These are phyloP conservation scores for Athetis lepigone DNA, from an alignment of 2,888 invertebrate species.

Conservation along the genomic window DNA sequence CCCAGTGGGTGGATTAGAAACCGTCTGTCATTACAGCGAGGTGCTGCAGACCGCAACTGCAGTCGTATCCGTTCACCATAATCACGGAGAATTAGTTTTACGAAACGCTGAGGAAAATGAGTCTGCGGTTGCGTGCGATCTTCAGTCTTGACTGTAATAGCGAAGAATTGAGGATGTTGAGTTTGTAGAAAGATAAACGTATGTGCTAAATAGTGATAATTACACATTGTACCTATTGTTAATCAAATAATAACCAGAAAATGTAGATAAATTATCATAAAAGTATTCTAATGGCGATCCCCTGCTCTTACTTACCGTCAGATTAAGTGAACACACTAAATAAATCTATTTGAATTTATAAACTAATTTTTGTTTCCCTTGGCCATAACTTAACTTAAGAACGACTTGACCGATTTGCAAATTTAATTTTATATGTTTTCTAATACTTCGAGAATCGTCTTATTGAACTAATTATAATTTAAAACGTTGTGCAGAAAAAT, in stretches of 20 bases:
- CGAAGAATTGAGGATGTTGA: slow-evolving; percentile 1
- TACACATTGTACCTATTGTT: not conserved
- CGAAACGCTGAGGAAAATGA: slow-evolving; percentile 50
- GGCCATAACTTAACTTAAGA: no score
- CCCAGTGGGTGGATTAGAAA: slow-evolving; percentile 46
- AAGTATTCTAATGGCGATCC: not conserved
- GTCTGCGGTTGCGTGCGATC: slow-evolving; percentile 29
- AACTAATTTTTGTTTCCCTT: no score
- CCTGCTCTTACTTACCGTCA: no score
- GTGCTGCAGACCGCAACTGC: slow-evolving; percentile 47
- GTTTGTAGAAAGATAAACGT: not conserved
- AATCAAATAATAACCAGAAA: not conserved
- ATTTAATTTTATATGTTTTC: no score
- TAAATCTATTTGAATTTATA: no score
- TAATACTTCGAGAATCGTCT: no score
- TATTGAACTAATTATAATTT: no score
- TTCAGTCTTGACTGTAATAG: slow-evolving; percentile 31
- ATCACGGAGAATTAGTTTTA: slow-evolving; percentile 55
- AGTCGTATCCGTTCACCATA: slow-evolving; percentile 53
- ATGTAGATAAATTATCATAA: no score
- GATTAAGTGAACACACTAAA: no score
- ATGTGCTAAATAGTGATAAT: not conserved
- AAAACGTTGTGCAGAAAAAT: no score
- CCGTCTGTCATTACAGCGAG: slow-evolving; percentile 41
- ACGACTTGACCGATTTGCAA: no score